A percentile compares a stretch with the other conserved stretches of the same genome.
phyloP scores from a whole-genome alignment of 2,113 vertebrate genomes.

The Phalacrocorax pelagicus region DNA sequence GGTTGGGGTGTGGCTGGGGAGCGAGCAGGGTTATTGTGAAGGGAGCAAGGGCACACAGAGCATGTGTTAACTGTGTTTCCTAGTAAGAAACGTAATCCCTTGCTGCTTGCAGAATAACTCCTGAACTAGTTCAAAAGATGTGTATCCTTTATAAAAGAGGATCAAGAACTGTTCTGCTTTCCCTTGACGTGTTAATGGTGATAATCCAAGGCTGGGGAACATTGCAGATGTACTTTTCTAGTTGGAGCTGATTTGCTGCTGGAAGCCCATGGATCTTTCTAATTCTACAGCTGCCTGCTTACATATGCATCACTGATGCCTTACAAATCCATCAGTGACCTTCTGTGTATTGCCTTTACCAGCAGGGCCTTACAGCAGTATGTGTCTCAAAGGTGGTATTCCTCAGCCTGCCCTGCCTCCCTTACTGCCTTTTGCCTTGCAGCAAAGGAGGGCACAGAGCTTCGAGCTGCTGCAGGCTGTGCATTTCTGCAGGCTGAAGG shows the following conservation, averaged over 20 bases:
- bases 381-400: background rate
- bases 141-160: background rate
- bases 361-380: no score
- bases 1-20: accelerated
- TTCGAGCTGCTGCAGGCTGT: background rate
- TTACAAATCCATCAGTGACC: background rate
- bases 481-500: no score
- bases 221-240: background rate
- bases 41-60: background rate
- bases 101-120: background rate
- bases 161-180: background rate
- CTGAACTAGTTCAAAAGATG: background rate
- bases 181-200: background rate
- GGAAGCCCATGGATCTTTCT: background rate
- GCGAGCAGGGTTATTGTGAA: no score
- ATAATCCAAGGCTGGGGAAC: background rate
- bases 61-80: accelerated
- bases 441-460: background rate
- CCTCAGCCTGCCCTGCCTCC: background rate
- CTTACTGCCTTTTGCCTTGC: no score
- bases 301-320: no score
- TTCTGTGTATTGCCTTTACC: background rate
- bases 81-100: background rate
- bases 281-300: background rate
- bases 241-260: background rate